These are phyloP conservation scores for Pipistrellus kuhlii DNA, from an alignment of 2,797 vertebrate species.

Conservation along the genomic window DNA sequence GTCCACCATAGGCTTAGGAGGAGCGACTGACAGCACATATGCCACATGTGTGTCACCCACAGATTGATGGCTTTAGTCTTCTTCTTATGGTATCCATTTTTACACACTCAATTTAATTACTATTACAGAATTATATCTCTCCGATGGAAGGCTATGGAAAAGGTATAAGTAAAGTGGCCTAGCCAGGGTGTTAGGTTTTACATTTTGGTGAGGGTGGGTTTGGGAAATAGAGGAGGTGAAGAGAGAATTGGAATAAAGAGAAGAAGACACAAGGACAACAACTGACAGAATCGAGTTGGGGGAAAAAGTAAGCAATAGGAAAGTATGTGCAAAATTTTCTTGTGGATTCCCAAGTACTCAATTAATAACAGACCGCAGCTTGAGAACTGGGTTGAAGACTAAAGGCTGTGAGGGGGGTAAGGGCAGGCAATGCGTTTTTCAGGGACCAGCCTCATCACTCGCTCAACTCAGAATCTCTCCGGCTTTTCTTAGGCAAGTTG, in stretches of 20 bases:
- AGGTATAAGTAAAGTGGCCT: not conserved
- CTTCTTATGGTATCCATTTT: not conserved
- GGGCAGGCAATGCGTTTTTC: not conserved
- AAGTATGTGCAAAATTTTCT: not conserved
- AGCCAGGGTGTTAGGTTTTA: not conserved
- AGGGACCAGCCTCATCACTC: not conserved
- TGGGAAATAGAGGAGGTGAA: not conserved
- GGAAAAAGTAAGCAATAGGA: not conserved
- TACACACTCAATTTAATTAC: not conserved
- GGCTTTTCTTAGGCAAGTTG: constrained; percentile 50
- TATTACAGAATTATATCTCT: not conserved
- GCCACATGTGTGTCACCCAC: not conserved
- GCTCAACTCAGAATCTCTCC: constrained; percentile 22
- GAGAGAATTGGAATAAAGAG: not conserved
- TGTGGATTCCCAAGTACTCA: constrained; percentile 24
- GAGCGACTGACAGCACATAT: not conserved
- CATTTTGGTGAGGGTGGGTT: not conserved
- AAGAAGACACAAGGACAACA: not conserved
- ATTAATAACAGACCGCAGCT: constrained; percentile 37
- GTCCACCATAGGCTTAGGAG: accelerated
- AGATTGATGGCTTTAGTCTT: not conserved
- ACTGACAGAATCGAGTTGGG: not conserved
- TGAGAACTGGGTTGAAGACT: not conserved
- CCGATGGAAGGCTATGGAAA: not conserved
- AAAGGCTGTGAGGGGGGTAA: not conserved